Percentiles rank a stretch among this genome's conserved stretches.
Evolutionary conservation across 2,113 vertebrate species (phyloP).

Genomic region (Sinocyclocheilus grahami): DNA sequence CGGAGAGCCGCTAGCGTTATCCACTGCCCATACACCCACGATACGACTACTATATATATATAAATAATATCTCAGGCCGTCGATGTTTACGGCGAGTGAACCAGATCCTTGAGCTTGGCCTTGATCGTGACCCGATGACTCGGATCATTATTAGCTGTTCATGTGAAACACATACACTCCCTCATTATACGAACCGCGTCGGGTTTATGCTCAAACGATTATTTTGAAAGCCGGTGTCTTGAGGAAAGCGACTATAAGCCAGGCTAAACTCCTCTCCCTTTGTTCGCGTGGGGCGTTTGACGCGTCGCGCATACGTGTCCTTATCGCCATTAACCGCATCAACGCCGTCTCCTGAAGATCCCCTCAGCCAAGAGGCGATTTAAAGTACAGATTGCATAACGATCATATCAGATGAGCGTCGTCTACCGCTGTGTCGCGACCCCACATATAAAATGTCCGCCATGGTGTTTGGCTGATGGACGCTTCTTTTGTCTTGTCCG

Average conservation of each 20-base stretch:
- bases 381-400: background rate
- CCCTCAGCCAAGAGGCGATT: background rate
- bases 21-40: accelerated
- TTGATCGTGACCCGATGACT: constrained; percentile 50
- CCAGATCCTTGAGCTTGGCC: constrained; percentile 41
- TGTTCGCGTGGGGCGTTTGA: background rate
- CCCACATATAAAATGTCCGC: constrained; percentile 79
- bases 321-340: background rate
- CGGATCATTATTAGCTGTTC: background rate
- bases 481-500: constrained; percentile 48
- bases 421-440: background rate
- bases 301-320: constrained; percentile 20
- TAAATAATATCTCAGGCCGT: no score
- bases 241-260: background rate
- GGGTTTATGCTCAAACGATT: background rate
- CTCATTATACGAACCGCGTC: background rate
- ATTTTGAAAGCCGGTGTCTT: background rate
- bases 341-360: background rate
- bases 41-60: no score
- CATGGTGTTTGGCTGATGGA: constrained; percentile 49
- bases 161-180: background rate
- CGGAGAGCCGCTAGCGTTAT: background rate
- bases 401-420: background rate
- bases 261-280: background rate
- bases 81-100: background rate